phyloP scores from a whole-genome alignment of 1,140 invertebrate species.

The Saxidomus purpurata region DNA sequence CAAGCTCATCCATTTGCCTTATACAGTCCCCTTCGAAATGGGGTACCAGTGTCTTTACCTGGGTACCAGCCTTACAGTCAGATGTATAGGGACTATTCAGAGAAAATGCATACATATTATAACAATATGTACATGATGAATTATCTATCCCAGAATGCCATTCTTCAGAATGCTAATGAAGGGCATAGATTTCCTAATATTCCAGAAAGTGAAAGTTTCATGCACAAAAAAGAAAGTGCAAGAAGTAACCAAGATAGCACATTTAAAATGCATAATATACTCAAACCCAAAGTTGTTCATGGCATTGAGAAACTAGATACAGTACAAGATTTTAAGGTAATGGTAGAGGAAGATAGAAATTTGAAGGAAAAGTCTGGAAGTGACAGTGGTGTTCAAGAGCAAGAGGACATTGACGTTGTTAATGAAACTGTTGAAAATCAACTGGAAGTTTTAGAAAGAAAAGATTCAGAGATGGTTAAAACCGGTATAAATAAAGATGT shows the following conservation, averaged over 20 bases:
- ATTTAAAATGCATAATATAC: background rate
- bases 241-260: background rate
- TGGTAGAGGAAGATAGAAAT: background rate
- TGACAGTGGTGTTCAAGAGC: background rate
- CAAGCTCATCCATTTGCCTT: background rate
- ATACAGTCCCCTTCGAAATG: background rate
- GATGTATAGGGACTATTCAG: conserved; percentile 10
- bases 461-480: background rate
- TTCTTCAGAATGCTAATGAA: background rate
- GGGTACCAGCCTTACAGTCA: background rate
- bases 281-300: background rate
- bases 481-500: background rate
- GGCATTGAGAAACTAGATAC: background rate
- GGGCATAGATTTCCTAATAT: background rate
- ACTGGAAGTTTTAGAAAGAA: background rate
- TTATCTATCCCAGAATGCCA: conserved; percentile 22
- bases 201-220: background rate
- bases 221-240: background rate
- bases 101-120: conserved; percentile 37
- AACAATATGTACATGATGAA: conserved; percentile 59
- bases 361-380: background rate
- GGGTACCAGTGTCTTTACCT: background rate
- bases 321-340: background rate
- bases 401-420: background rate
- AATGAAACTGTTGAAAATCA: background rate